Evolutionary conservation across 92 coral and sea anemone genomes (phyloP), one percentile per base, ranked within the genome.

Genomic region (Meandrina meandrites): DNA sequence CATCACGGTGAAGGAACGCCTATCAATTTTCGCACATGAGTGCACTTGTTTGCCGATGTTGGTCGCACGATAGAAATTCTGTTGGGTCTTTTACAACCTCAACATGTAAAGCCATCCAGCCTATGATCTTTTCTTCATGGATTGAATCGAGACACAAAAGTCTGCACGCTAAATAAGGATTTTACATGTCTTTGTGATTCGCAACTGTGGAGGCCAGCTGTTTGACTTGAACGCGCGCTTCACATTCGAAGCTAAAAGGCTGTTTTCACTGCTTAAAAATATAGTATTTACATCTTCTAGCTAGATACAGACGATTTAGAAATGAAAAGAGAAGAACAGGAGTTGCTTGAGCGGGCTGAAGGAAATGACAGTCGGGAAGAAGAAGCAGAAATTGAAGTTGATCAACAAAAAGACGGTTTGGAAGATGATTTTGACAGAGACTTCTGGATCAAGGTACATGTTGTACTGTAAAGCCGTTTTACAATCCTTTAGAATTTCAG

Each of bases 401-500:
- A n/a, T 16, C 24, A 36, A 51, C 68, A 76, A 19, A 80, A 37
- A 42, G 92, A 80, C 6, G 83, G 64, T 21, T 75, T 94, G 67
- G 98, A 94, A 78, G 98, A 94, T 80, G 95, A 92, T 45, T 94
- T 94, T 88, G 98, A 94, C 89, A 76, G 71, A 68, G 92, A 92
- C 21, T 94, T 94, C 73, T 94, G 98, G 98, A 89, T 92, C 34
- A 87, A 93, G 89, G 95, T 94, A 58, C 68, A 62, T 28, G n/a
- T 10, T 60, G 6, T n/a, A n/a, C n/a, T n/a, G n/a, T 16, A 18
- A 68, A 19, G n/a, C 19, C 0, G 15, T n/a, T 77, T 30, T 48
- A 40, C 14, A 42, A 5, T 34, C 10, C 14, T 42, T 28, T 22
- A 50, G 34, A 24, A 42, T 40, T 24, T 42, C 21, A 21, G 0